Evolutionary conservation across 2,888 invertebrate genomes (phyloP), one percentile per base, ranked within the genome.

Genomic region (Eilema griseolum): DNA sequence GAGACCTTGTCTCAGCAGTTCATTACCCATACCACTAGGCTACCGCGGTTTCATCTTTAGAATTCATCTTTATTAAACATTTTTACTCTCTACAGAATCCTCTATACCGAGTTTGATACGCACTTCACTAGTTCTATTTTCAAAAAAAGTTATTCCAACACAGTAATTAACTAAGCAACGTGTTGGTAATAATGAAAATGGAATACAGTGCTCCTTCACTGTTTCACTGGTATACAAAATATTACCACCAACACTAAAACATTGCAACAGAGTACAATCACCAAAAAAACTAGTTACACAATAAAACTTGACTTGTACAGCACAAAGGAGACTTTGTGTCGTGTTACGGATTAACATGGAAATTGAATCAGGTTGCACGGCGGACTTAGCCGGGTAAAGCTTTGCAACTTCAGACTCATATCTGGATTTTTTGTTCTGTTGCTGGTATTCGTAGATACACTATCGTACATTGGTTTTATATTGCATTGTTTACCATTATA

Each of bases 331-430:
- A 85, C 86, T 86, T 85, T 87, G 85, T 85, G 85, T 85, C 86
- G 84, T 80, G 78, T 85, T 85, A 81, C 79, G 86, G 89, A 93
- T 93, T 92, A 93, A 92, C 91, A 92, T 91, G 90, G 88, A 91
- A 92, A 93, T 92, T 90, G 90, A 93, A 93, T 92, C 91, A 90
- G 87, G 86, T 86, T 83, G 85, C 85, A 86, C 86, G 84, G 84
- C 73, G 81, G 87, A 89, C 88, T 89, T 85, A 80, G 78, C 71
- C 73, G 83, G 72, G 81, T 76, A 80, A 83, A 82, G 82, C 82
- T 82, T 83, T 88, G 85, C 82, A 81, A 88, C 85, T 85, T 76
- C 71, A 77, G 80, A 81, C 81, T 81, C 84, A 73, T 79, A 73
- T 75, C 56, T 66, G 37, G 66, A 23, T 67, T 72, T 77, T 76